Evolutionary conservation across 1,140 invertebrate genomes (phyloP).

Genomic region (Vanessa atalanta): DNA sequence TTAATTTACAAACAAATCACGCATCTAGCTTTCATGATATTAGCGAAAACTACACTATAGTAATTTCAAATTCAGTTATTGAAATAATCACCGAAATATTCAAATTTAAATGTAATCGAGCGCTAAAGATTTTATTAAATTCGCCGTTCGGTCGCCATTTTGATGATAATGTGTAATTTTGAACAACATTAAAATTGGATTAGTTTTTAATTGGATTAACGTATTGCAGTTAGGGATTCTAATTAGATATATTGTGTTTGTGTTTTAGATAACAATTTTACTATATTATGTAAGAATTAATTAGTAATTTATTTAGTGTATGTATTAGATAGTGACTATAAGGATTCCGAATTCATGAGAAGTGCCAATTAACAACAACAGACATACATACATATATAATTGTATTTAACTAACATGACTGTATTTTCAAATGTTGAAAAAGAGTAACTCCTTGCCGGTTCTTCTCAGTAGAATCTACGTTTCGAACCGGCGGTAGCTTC

Average conservation of each 20-base stretch:
- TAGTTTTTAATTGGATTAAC: slow-evolving; percentile 1
- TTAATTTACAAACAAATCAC: too few species aligned
- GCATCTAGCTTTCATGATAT: too few species aligned
- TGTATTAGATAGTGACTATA: too few species aligned
- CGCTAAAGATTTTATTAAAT: slow-evolving; percentile 1
- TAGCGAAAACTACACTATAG: background rate
- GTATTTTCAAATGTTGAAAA: too few species aligned
- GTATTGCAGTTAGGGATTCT: background rate
- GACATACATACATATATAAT: too few species aligned
- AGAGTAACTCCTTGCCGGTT: too few species aligned
- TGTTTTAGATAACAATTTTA: background rate
- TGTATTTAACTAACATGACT: too few species aligned
- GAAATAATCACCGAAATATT: slow-evolving; percentile 4
- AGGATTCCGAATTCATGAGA: too few species aligned
- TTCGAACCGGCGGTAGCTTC: too few species aligned
- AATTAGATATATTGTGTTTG: background rate
- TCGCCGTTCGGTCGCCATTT: background rate
- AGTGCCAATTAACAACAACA: too few species aligned
- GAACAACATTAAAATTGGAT: slow-evolving; percentile 1
- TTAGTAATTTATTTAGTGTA: background rate
- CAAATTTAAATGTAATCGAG: background rate
- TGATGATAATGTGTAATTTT: background rate
- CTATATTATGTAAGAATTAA: background rate
- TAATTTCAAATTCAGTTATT: background rate
- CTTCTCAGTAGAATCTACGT: too few species aligned